A percentile compares a stretch with the other conserved stretches of the same genome.
These are phyloP conservation scores for Athalia cordata DNA, from an alignment of 2,888 invertebrate genomes.

Conservation along the genomic window DNA sequence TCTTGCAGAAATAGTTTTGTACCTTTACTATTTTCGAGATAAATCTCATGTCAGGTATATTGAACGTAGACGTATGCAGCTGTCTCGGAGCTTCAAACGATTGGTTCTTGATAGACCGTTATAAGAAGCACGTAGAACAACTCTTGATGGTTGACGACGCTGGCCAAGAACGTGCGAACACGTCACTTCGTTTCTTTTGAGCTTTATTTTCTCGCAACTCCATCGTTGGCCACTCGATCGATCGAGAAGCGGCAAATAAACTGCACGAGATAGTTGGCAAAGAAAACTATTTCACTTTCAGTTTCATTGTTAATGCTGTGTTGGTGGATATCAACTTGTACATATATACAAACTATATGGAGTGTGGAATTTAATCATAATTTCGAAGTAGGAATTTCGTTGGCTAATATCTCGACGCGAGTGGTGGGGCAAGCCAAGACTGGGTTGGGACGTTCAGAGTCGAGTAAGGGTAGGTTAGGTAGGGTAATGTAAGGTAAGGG, in stretches of 20 bases:
- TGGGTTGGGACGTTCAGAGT: conserved; percentile 35
- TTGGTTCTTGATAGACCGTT: conserved; percentile 8
- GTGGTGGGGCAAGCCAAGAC: conserved; percentile 47
- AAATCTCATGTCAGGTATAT: too few relatives aligned
- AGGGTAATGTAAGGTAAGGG: conserved; percentile 60
- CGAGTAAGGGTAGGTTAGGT: conserved; percentile 48
- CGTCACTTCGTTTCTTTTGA: conserved; percentile 1
- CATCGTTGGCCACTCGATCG: conserved; percentile 24
- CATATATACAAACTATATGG: conserved; percentile 12
- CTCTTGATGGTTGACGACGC: conserved; percentile 22
- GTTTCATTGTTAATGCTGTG: not conserved
- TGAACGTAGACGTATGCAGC: too few relatives aligned
- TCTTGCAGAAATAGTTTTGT: too few relatives aligned
- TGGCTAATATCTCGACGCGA: conserved; percentile 56
- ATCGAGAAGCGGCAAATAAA: conserved; percentile 11
- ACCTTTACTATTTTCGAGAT: too few relatives aligned
- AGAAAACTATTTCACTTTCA: not conserved
- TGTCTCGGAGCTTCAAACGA: not conserved
- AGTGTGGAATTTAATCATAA: conserved; percentile 58
- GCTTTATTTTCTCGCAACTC: not conserved
- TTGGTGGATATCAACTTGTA: not conserved
- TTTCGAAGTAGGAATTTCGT: conserved; percentile 54
- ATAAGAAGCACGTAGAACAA: not conserved
- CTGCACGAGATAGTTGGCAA: not conserved
- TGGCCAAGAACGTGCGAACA: conserved; percentile 6